Evolutionary conservation across 2,888 invertebrate genomes (phyloP), one percentile per base, ranked within the genome.

Genomic region (Drosophila mulleri): DNA sequence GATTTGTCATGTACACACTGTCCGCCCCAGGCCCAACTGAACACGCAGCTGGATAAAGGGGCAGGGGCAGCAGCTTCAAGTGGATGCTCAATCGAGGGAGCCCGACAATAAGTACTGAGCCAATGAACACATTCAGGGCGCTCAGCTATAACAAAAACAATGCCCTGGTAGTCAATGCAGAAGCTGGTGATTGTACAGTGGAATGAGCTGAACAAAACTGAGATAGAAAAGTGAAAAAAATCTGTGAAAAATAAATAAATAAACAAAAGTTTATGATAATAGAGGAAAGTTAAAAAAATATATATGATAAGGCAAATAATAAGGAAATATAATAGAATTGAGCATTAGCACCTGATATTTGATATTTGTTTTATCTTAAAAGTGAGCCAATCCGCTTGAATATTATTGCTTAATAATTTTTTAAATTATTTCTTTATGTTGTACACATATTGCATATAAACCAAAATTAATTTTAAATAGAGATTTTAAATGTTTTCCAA

Each of bases 51-150:
- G 42, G 50, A 2, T 16, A 11, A 3, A 39, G 14, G 12, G 29
- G 8, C 4, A 16, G 26, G 23, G 6, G 18, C 26, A n/a, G 48
- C 16, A 11, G 23, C 35, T 52, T 11, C 32, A 14, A 41, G 32
- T 70, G 44, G 42, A 32, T 47, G 32, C 44, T 42, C 50, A 39
- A 12, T 44, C 39, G 37, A 14, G 53, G 29, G 23, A 65, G 32
- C 47, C 32, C 44, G 42, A 48, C 63, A 63, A 45, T 66, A 63
- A 66, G 63, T 39, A 63, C 62, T 54, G 57, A 78, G 58, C 67
- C 82, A 72, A 67, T 80, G 80, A 82, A 61, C 78, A 74, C 78
- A 75, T 72, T 66, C 73, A 60, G 54, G 57, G 66, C 75, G 72
- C 45, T 78, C 57, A 76, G 67, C 71, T 67, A 72, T 69, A 78